Evolutionary conservation across 1,140 invertebrate species (phyloP).

Genomic region (Calliphora vicina): DNA sequence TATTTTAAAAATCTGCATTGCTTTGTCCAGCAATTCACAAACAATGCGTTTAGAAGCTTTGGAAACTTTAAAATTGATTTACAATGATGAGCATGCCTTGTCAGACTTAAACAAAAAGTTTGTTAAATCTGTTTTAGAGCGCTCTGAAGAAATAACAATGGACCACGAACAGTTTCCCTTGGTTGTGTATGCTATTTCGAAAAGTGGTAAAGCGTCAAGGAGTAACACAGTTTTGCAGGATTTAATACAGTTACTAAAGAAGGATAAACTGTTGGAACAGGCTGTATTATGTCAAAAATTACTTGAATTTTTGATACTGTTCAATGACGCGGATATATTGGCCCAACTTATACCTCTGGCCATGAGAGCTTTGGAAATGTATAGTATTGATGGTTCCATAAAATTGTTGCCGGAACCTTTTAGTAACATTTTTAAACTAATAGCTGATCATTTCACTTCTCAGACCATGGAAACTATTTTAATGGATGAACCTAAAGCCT

Average conservation of each 20-base stretch:
- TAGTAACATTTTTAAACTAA: constrained; percentile 48
- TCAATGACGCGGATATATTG: constrained; percentile 64
- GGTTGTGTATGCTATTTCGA: constrained; percentile 64
- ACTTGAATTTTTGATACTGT: constrained; percentile 64
- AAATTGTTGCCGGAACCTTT: constrained; percentile 47
- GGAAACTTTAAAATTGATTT: constrained; percentile 43
- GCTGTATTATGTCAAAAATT: constrained; percentile 43
- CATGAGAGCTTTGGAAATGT: constrained; percentile 42
- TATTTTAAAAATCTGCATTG: constrained; percentile 49
- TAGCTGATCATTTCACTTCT: constrained; percentile 50
- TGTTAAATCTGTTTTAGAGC: constrained; percentile 54
- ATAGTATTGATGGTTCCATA: constrained; percentile 35
- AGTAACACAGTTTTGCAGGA: constrained; percentile 15
- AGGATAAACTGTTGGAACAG: constrained; percentile 7
- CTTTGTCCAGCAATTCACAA: constrained; percentile 43
- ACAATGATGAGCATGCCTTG: constrained; percentile 39
- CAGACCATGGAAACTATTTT: constrained; percentile 44
- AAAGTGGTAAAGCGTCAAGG: constrained; percentile 36
- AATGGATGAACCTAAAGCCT: constrained; percentile 42
- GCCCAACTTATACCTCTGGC: constrained; percentile 63
- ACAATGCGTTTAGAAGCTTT: constrained; percentile 61
- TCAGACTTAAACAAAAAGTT: constrained; percentile 44
- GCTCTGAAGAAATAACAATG: constrained; percentile 68
- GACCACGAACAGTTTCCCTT: constrained; percentile 71
- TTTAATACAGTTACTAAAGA: constrained; percentile 30